Percentiles rank a stretch among this genome's conserved stretches.
These are phyloP conservation scores for Triplophysa yarkandensis DNA, from an alignment of 2,797 vertebrate species.

Conservation along the genomic window DNA sequence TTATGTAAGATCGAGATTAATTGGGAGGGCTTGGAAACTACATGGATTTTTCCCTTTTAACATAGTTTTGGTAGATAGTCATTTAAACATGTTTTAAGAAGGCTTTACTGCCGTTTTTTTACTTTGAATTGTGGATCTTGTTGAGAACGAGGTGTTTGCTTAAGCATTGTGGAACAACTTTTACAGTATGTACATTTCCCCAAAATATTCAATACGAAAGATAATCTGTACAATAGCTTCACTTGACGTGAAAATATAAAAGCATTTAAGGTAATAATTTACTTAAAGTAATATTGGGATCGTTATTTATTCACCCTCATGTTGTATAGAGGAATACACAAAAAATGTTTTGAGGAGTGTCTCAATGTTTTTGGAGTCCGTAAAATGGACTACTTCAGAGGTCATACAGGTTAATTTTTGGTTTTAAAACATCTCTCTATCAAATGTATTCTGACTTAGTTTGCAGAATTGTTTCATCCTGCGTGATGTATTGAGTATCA, in stretches of 20 bases:
- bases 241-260: no score
- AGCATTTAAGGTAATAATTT: no score
- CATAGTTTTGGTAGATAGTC: not conserved
- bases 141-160: not conserved
- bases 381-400: no score
- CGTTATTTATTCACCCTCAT: not conserved
- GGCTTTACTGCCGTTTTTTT: not conserved
- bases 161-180: not conserved
- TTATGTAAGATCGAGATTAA: constrained; percentile 10
- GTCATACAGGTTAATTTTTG: no score
- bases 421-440: no score
- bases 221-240: not conserved
- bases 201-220: not conserved
- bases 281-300: no score
- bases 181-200: not conserved
- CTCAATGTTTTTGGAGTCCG: no score
- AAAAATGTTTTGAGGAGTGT: not conserved
- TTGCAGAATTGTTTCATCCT: no score
- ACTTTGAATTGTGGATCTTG: not conserved
- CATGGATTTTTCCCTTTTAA: not conserved
- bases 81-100: not conserved
- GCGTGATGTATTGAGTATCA: not conserved
- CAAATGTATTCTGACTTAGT: no score
- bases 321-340: not conserved
- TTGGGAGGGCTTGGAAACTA: not conserved